Conservation (phyloP, 2,797 vertebrate genomes). For the Syndactyla subalaris region DNA sequence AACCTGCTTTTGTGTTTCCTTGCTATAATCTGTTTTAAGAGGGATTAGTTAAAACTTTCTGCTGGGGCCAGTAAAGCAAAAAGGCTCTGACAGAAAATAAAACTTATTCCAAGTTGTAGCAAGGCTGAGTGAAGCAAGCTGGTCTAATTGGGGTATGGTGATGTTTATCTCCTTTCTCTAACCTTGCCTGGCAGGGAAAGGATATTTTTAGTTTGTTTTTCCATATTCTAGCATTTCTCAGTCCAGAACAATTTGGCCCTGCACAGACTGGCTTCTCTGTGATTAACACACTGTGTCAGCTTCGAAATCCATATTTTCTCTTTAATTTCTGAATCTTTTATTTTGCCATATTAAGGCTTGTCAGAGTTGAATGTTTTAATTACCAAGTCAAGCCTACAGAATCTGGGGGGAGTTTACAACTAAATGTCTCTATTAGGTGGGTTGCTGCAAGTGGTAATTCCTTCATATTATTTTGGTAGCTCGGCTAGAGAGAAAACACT, state of each 20-base stretch:
- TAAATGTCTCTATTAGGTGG: background rate
- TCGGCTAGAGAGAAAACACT: background rate
- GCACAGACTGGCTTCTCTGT: background rate
- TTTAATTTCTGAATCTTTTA: slow-evolving; percentile 56
- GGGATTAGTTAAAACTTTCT: background rate
- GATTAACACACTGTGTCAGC: slow-evolving; percentile 1
- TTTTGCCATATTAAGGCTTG: slow-evolving; percentile 53
- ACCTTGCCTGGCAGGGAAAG: slow-evolving; percentile 8
- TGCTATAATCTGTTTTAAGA: background rate
- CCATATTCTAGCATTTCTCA: background rate
- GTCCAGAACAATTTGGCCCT: slow-evolving; percentile 36
- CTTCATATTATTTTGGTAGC: background rate
- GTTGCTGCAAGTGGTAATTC: background rate
- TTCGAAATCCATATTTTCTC: slow-evolving; percentile 6
- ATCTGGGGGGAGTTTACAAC: background rate
- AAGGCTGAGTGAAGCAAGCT: background rate
- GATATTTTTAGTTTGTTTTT: slow-evolving; percentile 47
- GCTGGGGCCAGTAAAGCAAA: background rate
- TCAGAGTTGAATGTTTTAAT: slow-evolving; percentile 23
- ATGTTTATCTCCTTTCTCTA: slow-evolving; percentile 11
- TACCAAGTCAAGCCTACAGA: background rate
- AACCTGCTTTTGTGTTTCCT: background rate
- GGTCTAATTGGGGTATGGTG: background rate
- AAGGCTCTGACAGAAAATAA: background rate
- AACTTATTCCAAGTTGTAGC: background rate